phyloP scores from a whole-genome alignment of 2,888 invertebrate genomes.

The Clistopyga incitator region DNA sequence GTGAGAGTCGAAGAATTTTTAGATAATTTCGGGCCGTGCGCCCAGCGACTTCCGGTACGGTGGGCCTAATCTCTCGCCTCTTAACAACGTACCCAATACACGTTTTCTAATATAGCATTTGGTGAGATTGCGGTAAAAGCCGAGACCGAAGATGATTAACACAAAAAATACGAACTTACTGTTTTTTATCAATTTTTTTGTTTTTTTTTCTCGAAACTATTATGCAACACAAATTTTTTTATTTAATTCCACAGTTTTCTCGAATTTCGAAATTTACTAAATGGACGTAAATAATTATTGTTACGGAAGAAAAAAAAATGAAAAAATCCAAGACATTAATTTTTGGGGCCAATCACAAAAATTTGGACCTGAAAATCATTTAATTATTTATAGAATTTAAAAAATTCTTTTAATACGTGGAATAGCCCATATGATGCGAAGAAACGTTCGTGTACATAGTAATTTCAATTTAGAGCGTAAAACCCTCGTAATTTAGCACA shows the following conservation, averaged over 20 bases:
- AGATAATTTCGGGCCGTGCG: constrained; percentile 49
- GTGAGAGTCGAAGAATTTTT: constrained; percentile 57
- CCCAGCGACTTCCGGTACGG: constrained; percentile 59
- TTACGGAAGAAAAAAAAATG: too few relatives aligned
- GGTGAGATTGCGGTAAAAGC: constrained; percentile 5
- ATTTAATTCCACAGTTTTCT: neutral
- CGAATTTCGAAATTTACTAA: neutral
- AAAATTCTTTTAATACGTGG: neutral
- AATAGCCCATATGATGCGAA: neutral
- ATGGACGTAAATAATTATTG: too few relatives aligned
- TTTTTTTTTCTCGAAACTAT: neutral
- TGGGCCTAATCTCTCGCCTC: constrained; percentile 48
- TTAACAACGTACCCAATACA: constrained; percentile 50
- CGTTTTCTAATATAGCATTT: constrained; percentile 30
- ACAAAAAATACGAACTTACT: neutral
- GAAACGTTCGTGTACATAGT: neutral
- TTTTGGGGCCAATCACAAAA: neutral
- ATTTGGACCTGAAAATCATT: neutral
- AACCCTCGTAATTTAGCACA: neutral
- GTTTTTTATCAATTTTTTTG: neutral
- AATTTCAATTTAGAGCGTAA: neutral
- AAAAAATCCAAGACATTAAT: too few relatives aligned
- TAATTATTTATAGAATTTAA: neutral
- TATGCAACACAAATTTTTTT: neutral
- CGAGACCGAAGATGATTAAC: neutral